phyloP scores from a whole-genome alignment of 1,140 invertebrate species.

The Marisa cornuarietis region DNA sequence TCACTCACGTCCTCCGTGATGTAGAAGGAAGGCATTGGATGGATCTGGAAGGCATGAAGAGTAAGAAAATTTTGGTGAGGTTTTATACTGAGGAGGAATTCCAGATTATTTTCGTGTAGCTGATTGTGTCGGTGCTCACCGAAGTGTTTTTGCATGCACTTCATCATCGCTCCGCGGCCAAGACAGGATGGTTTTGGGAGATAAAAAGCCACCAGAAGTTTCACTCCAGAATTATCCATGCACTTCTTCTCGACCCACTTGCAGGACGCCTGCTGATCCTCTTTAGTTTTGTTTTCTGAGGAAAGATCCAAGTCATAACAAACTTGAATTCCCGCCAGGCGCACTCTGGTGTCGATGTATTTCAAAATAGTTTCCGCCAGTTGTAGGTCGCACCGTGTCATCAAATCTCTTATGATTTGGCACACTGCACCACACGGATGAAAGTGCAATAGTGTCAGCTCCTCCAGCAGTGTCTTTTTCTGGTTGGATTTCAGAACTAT shows the following conservation, averaged over 20 bases:
- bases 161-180: neutral
- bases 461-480: too few relatives aligned
- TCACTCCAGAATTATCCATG: neutral
- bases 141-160: neutral
- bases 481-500: too few relatives aligned
- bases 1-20: neutral
- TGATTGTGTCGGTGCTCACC: neutral
- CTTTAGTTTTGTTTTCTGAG: neutral
- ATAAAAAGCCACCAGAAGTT: neutral
- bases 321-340: neutral
- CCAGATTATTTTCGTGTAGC: neutral
- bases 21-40: constrained; percentile 2
- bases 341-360: too few relatives aligned
- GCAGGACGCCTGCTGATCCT: neutral
- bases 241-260: neutral
- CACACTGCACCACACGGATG: too few relatives aligned
- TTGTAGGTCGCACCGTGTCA: too few relatives aligned
- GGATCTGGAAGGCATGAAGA: neutral
- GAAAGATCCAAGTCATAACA: neutral
- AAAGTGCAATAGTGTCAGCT: too few relatives aligned
- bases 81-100: neutral
- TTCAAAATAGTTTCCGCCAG: too few relatives aligned
- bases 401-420: too few relatives aligned
- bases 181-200: neutral
- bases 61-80: neutral